Conservation (phyloP, 1,140 invertebrate species). For the Delia radicum region DNA sequence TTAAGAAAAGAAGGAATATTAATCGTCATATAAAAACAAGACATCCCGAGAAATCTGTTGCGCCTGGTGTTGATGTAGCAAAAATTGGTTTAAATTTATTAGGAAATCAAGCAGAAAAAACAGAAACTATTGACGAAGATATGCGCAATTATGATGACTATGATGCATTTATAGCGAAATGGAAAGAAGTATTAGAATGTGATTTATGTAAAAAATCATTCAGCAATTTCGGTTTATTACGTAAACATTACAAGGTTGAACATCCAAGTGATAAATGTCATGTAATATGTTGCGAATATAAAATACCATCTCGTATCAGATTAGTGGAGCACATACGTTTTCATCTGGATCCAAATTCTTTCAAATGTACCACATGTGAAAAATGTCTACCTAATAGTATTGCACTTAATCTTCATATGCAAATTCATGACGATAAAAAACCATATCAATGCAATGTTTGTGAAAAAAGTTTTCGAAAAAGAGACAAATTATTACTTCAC, state of each 20-base stretch:
- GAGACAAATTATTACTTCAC: slow-evolving; percentile 33
- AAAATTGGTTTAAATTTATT: no score
- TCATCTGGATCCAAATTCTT: slow-evolving; percentile 39
- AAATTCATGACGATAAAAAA: slow-evolving; percentile 3
- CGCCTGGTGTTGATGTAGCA: no score
- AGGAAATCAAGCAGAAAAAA: no score
- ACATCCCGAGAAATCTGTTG: not conserved
- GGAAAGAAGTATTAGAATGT: slow-evolving; percentile 34
- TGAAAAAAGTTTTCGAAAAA: slow-evolving; percentile 35
- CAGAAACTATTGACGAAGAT: not conserved
- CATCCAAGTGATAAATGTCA: slow-evolving; percentile 21
- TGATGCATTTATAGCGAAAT: not conserved
- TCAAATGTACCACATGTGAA: slow-evolving; percentile 29
- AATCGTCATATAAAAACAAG: not conserved
- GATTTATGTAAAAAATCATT: slow-evolving; percentile 31
- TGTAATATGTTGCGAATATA: slow-evolving; percentile 36
- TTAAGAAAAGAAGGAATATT: not conserved
- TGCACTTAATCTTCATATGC: slow-evolving; percentile 20
- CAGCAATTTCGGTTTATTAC: not conserved
- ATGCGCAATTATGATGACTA: no score
- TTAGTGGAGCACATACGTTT: slow-evolving; percentile 39
- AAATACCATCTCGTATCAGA: slow-evolving; percentile 35
- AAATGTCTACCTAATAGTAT: slow-evolving; percentile 8
- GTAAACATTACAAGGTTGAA: not conserved
- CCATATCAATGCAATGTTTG: not conserved